Base-by-base conservation (phyloP, 2,797 vertebrate genomes). In the Semotilus atromaculatus region DNA sequence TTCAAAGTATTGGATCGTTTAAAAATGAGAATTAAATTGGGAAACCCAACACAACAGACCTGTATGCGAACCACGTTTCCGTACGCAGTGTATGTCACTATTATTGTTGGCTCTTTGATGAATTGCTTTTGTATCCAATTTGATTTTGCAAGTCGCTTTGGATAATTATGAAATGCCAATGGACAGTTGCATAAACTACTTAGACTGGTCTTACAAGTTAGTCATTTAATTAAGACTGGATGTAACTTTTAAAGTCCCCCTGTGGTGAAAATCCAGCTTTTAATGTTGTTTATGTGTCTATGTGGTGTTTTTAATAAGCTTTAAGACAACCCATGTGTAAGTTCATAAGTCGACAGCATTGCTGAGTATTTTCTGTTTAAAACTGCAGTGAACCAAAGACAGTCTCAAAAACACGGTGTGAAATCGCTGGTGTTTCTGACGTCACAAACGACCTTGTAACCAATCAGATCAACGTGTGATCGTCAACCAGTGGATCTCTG, bases 41-140 rank as follows among this genome's bases (percentile, higher is more conserved):
- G 13, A 58, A 76, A 60, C 16, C 2, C 4, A 5, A 77, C n/a
- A n/a, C 1, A 76, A 77, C 23, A 19, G 53, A 26, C 19, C 23
- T n/a, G 55, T 1, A n/a, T 23, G 4, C 23, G 5, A 11, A 58
- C 53, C 21, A 58, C 8, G 9, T n/a, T 58, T 58, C 55, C 3
- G 9, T n/a, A 48, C 14, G 5, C 45, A 16, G 45, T 16, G 51
- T 14, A 8, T 75, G 48, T 8, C 51, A 14, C 1, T 51, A n/a
- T 36, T 23, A 36, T 9, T 36, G 45, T 51, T 34, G 43, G 45
- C 18, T 73, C 70, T 29, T 70, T 68, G 70, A 29, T 3, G 3
- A 70, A 26, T 26, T 71, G n/a, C n/a, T 72, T 75, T 75, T 75
- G 72, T 16, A 31, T 31, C 60, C 62, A 64, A 31, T 6, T 29